These are phyloP conservation scores for Vanessa cardui DNA, from an alignment of 2,888 invertebrate genomes.

Conservation along the genomic window DNA sequence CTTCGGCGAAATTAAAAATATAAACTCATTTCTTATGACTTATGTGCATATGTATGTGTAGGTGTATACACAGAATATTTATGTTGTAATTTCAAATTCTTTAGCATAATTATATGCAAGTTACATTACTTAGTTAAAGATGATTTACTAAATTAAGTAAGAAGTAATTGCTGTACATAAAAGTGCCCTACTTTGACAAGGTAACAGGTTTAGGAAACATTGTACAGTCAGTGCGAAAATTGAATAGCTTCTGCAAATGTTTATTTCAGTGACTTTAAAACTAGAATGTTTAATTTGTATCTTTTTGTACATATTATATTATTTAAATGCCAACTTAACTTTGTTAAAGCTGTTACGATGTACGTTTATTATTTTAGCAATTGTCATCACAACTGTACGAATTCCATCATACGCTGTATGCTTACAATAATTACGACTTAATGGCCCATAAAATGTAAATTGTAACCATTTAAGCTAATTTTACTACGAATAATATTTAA, in stretches of 20 bases:
- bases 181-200: constrained; percentile 21
- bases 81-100: too few species aligned
- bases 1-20: too few species aligned
- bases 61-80: too few species aligned
- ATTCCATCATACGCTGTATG: neutral
- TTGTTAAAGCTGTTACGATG: too few species aligned
- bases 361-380: neutral
- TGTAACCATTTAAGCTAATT: constrained; percentile 45
- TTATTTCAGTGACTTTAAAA: too few species aligned
- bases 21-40: too few species aligned
- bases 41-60: too few species aligned
- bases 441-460: constrained; percentile 48
- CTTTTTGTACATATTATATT: too few species aligned
- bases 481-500: neutral
- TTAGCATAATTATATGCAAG: neutral
- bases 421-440: constrained; percentile 14
- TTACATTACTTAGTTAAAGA: constrained; percentile 1
- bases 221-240: constrained; percentile 17
- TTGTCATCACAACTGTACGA: constrained; percentile 11
- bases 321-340: too few species aligned
- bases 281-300: too few species aligned
- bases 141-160: constrained; percentile 11
- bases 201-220: constrained; percentile 14
- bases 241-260: neutral
- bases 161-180: constrained; percentile 23